Percentiles rank a stretch among this genome's conserved stretches.
phyloP scores from a whole-genome alignment of 2,113 vertebrate genomes.

The Suricata suricatta region DNA sequence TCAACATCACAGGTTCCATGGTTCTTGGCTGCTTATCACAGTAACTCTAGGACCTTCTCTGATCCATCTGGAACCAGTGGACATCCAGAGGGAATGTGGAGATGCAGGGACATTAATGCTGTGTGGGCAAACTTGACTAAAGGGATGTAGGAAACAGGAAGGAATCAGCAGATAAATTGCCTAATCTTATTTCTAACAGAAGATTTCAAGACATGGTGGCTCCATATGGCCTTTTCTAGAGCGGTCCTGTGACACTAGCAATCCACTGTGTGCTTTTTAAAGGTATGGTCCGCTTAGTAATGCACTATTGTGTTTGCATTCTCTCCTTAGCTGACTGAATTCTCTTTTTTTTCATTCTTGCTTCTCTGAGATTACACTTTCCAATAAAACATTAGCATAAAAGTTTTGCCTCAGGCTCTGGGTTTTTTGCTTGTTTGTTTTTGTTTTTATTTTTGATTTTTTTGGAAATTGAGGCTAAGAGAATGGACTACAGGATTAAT shows the following conservation, averaged over 20 bases:
- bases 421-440: neutral
- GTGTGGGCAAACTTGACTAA: neutral
- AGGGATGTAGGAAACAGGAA: neutral
- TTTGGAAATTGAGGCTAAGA: neutral
- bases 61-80: neutral
- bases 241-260: neutral
- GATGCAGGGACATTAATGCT: neutral
- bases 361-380: neutral
- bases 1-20: neutral
- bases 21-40: neutral
- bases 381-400: neutral
- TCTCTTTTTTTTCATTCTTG: neutral
- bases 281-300: neutral
- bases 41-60: neutral
- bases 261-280: neutral
- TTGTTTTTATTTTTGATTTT: neutral
- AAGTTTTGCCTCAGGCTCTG: neutral
- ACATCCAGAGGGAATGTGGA: neutral
- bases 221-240: neutral
- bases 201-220: neutral
- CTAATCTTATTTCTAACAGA: neutral
- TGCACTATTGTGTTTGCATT: neutral
- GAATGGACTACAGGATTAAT: slow-evolving; percentile 7
- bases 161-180: neutral
- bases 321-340: neutral